Base-by-base conservation (phyloP, 1,140 invertebrate genomes). In the Luehdorfia chinensis region DNA sequence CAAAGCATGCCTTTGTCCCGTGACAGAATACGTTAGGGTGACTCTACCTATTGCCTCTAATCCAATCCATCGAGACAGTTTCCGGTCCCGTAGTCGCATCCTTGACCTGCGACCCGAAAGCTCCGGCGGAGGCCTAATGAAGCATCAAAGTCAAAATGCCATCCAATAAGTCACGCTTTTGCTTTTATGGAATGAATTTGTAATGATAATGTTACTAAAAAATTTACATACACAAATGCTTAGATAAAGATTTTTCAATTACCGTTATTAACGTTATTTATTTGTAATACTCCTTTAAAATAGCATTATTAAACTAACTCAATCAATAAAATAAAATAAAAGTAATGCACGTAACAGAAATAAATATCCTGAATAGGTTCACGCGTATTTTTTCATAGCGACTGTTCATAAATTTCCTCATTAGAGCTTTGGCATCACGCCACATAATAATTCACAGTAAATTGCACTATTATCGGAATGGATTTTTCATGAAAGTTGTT, bases 361-460 rank as follows among this genome's bases (percentile, higher is more conserved):
- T 30, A 43, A 30, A 43, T 30, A 6, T 23, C 27, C 39, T n/a
- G 7, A 43, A 43, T 43, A 16, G 25, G 25, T 30, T 43, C 9
- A 30, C 25, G 39, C n/a, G 9, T n/a, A 43, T 43, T 43, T 18
- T 43, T 30, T 28, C 37, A 28, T 30, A 14, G 39, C 14, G 25
- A 12, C 25, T 43, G 37, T 28, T 30, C 15, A 43, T 47, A 49
- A 57, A 52, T 51, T 27, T 47, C 13, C 31, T 12, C 23, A 25
- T 47, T 52, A 23, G 43, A 46, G 51, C 30, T 27, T 52, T 58
- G 51, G 55, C 48, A 18, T 19, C 57, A 55, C 54, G 57, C 57
- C 54, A 65, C 48, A 41, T 27, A 50, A 41, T 50, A 58, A 62
- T 66, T 64, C 50, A 48, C 39, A 36, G 36, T 46, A 61, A 63